A percentile compares a stretch with the other conserved stretches of the same genome.
phyloP scores from a whole-genome alignment of 2,888 invertebrate genomes.

The Ophion costatus region DNA sequence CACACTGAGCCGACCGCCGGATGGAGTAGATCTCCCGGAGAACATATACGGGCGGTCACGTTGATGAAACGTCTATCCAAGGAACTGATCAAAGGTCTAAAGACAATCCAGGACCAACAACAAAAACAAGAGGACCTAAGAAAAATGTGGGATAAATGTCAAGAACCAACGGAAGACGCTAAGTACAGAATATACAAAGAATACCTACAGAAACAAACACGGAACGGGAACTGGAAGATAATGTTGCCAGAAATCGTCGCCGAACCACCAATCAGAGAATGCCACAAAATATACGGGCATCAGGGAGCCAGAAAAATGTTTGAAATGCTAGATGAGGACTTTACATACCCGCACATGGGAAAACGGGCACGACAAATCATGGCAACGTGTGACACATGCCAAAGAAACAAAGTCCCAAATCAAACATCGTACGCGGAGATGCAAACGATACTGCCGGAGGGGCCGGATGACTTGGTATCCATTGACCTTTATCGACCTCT shows the following conservation, averaged over 20 bases:
- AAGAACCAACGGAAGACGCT: background rate
- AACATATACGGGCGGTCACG: too few relatives aligned
- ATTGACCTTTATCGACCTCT: slow-evolving; percentile 63
- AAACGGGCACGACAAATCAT: background rate
- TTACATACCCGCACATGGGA: background rate
- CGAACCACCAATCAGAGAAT: background rate
- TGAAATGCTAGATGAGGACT: background rate
- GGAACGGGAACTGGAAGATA: background rate
- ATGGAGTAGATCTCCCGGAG: too few relatives aligned
- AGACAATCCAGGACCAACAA: background rate
- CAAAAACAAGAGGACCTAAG: background rate
- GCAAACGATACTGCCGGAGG: slow-evolving; percentile 11
- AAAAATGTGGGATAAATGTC: too few relatives aligned
- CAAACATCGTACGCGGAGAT: background rate
- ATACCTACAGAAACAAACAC: background rate
- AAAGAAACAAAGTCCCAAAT: slow-evolving; percentile 31
- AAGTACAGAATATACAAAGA: background rate
- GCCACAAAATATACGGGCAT: slow-evolving; percentile 4
- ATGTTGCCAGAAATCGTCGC: background rate
- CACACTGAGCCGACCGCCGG: background rate
- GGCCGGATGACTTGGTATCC: slow-evolving; percentile 47
- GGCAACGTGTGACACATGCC: slow-evolving; percentile 30
- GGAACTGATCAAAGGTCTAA: background rate
- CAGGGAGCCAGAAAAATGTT: background rate
- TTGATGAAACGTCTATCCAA: too few relatives aligned